phyloP scores from a whole-genome alignment of 30 jellyfish, hydroid and myxozoan species.

The Cassiopea andromeda region DNA sequence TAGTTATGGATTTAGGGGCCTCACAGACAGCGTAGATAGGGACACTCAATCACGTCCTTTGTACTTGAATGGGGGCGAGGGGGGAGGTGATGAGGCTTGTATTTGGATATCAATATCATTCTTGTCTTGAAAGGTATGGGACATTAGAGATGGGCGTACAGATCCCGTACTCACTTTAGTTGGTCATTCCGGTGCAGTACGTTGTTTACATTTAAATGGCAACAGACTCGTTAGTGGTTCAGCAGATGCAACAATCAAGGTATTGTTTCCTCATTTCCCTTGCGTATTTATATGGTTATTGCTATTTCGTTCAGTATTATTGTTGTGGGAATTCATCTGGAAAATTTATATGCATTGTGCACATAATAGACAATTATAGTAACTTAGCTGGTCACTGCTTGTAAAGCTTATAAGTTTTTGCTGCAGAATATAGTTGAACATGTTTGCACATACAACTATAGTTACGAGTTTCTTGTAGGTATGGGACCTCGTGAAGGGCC shows the following conservation, averaged over 20 bases:
- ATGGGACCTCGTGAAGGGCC: constrained; percentile 68
- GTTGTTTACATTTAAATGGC: constrained; percentile 68
- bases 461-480: constrained; percentile 23
- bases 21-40: too few relatives aligned
- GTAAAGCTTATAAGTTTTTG: too few relatives aligned
- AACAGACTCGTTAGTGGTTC: constrained; percentile 75
- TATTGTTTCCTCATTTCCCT: not conserved
- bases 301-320: not conserved
- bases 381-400: too few relatives aligned
- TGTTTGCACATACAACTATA: too few relatives aligned
- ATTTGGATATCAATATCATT: not conserved
- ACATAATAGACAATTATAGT: too few relatives aligned
- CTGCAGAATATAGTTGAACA: too few relatives aligned
- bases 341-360: too few relatives aligned
- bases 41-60: too few relatives aligned
- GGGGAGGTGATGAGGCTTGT: not conserved
- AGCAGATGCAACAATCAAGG: constrained; percentile 78
- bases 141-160: constrained; percentile 28
- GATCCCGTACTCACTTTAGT: constrained; percentile 69
- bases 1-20: too few relatives aligned
- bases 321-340: not conserved
- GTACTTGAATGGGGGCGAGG: not conserved
- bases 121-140: constrained; percentile 61
- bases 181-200: constrained; percentile 75
- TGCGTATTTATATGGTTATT: not conserved